These are phyloP conservation scores for Calidris pygmaea DNA, from an alignment of 2,113 vertebrate genomes.

Conservation along the genomic window DNA sequence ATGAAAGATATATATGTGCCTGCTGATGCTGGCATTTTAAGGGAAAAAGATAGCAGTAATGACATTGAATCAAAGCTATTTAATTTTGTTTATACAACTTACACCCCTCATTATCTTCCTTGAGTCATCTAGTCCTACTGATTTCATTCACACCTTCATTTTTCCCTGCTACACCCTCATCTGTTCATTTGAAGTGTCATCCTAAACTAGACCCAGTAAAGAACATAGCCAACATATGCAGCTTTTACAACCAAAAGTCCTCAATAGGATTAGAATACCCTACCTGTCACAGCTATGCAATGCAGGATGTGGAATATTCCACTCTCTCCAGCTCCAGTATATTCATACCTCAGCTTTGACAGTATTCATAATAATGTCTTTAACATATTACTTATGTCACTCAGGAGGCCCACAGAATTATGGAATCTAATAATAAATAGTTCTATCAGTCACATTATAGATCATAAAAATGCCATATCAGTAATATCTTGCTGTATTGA, in stretches of 20 bases:
- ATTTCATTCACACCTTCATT: not conserved
- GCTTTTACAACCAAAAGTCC: not conserved
- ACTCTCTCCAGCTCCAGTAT: not conserved
- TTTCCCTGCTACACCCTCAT: not conserved
- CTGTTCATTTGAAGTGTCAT: not conserved
- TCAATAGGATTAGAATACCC: not conserved
- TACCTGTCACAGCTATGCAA: not conserved
- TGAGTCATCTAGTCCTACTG: not conserved
- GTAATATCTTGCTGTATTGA: not conserved
- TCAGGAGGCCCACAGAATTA: constrained; percentile 20
- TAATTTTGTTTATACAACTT: not conserved
- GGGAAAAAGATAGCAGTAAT: not conserved
- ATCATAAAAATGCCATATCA: not conserved
- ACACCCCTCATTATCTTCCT: not conserved
- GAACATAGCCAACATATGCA: not conserved
- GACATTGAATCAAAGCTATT: not conserved
- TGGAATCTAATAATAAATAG: not conserved
- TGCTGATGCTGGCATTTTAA: not conserved
- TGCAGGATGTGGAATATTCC: not conserved
- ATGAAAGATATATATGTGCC: not conserved
- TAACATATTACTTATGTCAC: constrained; percentile 44
- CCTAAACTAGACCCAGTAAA: not conserved
- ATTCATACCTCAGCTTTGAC: constrained; percentile 4
- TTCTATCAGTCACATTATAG: not conserved
- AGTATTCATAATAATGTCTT: constrained; percentile 10